A percentile compares a stretch with the other conserved stretches of the same genome.
Conservation (phyloP, 2,797 vertebrate species). For the Bucorvus abyssinicus region DNA sequence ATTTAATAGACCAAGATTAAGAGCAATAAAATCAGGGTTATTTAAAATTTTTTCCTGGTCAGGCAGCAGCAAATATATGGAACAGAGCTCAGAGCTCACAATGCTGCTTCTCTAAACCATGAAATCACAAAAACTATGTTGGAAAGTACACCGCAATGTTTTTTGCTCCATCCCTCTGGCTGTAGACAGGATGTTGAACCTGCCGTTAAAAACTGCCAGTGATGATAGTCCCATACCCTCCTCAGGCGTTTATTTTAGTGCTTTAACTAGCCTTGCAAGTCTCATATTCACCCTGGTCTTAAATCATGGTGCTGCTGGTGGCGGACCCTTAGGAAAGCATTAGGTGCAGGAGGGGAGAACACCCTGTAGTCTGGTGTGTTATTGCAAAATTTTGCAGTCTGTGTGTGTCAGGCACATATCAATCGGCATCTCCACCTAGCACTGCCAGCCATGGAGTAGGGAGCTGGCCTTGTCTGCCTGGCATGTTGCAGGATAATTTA, state of each 20-base stretch:
- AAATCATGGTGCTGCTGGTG: not conserved
- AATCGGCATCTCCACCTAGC: not conserved
- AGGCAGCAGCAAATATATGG: not conserved
- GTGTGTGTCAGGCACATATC: not conserved
- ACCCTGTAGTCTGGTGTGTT: not conserved
- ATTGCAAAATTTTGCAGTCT: not conserved
- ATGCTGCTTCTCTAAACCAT: not conserved
- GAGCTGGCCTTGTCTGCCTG: not conserved
- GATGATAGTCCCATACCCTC: not conserved
- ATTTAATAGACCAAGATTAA: not conserved
- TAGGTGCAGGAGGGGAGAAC: not conserved
- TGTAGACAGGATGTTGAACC: not conserved
- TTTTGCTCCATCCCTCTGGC: not conserved
- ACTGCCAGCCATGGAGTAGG: constrained; percentile 12
- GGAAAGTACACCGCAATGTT: not conserved
- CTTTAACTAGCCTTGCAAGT: constrained; percentile 6
- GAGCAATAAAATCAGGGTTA: not conserved
- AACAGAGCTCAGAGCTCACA: not conserved
- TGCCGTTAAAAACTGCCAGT: not conserved
- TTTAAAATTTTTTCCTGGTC: not conserved
- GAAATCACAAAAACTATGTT: not conserved
- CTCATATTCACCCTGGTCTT: not conserved
- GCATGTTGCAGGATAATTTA: constrained; percentile 7
- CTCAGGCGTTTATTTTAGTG: constrained; percentile 25
- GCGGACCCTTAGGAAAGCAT: not conserved